Conservation (phyloP, 2,797 vertebrate genomes). For the Pelodytes ibericus region DNA sequence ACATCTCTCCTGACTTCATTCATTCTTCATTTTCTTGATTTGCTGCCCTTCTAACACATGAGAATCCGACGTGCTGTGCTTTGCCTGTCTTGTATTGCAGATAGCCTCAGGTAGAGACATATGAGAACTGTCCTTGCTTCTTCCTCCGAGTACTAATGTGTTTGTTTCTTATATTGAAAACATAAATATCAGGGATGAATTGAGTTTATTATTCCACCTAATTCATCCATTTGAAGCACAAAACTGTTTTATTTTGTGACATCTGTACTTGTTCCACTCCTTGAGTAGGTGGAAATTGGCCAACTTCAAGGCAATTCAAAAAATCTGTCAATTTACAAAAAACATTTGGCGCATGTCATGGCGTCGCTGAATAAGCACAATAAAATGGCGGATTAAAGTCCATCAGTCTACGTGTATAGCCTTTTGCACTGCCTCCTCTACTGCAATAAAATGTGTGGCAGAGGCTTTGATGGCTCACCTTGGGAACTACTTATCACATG, state of each 20-base stretch:
- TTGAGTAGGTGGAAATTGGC: neutral
- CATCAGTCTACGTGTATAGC: too few species aligned
- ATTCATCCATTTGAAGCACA: neutral
- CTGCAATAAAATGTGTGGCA: too few species aligned
- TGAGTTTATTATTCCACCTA: neutral
- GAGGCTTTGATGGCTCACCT: too few species aligned
- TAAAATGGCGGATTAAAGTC: too few species aligned
- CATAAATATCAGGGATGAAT: neutral
- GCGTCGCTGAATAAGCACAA: too few species aligned
- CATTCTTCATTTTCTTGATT: conserved; percentile 49
- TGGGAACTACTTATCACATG: too few species aligned
- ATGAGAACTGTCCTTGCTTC: conserved; percentile 30
- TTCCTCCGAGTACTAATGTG: too few species aligned
- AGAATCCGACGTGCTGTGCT: neutral
- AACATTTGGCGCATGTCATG: too few species aligned
- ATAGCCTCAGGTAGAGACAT: conserved; percentile 35
- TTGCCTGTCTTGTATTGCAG: conserved; percentile 25
- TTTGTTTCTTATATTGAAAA: neutral
- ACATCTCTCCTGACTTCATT: conserved; percentile 50
- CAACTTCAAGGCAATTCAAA: neutral
- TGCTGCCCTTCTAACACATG: conserved; percentile 14
- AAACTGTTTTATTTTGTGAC: neutral
- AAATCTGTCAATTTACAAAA: neutral
- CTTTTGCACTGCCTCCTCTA: too few species aligned
- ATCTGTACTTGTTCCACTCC: neutral